Percentiles rank a stretch among this genome's conserved stretches.
These are phyloP conservation scores for Clarias magur DNA, from an alignment of 2,113 vertebrate species.

Conservation along the genomic window DNA sequence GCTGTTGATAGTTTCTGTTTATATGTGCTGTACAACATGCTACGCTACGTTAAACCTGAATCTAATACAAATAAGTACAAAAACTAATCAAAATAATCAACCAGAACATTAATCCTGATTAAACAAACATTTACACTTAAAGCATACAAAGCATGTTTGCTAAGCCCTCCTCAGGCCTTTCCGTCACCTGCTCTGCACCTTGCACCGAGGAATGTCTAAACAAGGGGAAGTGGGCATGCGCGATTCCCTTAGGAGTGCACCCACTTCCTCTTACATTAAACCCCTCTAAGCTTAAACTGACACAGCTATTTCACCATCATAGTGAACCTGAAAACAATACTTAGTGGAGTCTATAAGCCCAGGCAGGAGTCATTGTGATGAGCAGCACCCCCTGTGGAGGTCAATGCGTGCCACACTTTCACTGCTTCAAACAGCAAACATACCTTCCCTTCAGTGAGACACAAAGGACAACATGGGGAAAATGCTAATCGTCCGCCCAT, in stretches of 20 bases:
- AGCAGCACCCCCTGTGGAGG: constrained; percentile 34
- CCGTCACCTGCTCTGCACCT: constrained; percentile 43
- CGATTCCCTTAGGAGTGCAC: constrained; percentile 45
- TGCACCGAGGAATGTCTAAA: constrained; percentile 49
- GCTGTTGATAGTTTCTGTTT: too few relatives aligned
- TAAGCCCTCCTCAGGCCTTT: constrained; percentile 6
- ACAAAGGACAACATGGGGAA: constrained; percentile 43
- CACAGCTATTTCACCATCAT: constrained; percentile 48
- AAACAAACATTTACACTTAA: background rate
- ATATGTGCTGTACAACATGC: background rate
- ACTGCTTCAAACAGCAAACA: constrained; percentile 51
- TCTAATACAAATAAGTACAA: background rate
- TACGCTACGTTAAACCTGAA: background rate
- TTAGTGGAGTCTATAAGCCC: constrained; percentile 44
- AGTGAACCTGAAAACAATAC: constrained; percentile 38
- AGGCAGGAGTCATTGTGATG: constrained; percentile 50
- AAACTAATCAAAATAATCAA: background rate
- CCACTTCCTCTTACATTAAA: constrained; percentile 47
- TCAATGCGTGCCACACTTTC: constrained; percentile 42
- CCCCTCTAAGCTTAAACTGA: constrained; percentile 33
- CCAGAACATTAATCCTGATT: background rate
- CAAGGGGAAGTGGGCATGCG: constrained; percentile 38
- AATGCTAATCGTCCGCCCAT: constrained; percentile 46
- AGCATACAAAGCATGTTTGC: background rate
- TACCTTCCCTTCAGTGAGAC: constrained; percentile 35